phyloP scores from a whole-genome alignment of 2,797 vertebrate species.

The Streptopelia turtur region DNA sequence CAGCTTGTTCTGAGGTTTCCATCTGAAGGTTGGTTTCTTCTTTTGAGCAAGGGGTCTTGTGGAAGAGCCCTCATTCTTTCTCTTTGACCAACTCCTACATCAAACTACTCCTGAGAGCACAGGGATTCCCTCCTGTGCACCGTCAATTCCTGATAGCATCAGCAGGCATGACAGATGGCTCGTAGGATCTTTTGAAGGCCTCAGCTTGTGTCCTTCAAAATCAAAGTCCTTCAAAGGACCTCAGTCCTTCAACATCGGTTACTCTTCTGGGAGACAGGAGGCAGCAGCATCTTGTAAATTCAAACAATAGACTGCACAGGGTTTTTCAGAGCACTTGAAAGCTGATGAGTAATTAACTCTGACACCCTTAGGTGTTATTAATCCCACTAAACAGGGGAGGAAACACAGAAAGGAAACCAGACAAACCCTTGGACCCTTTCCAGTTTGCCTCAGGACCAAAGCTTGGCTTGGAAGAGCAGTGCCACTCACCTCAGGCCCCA shows the following conservation, averaged over 20 bases:
- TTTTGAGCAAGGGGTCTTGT: neutral
- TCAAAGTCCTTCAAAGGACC: neutral
- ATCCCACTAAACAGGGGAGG: slow-evolving; percentile 48
- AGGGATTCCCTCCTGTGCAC: neutral
- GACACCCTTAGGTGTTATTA: slow-evolving; percentile 69
- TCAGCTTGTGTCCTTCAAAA: neutral
- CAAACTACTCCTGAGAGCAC: neutral
- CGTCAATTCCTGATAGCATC: neutral
- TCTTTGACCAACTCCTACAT: neutral
- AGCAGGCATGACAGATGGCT: rapidly evolving
- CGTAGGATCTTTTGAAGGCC: neutral
- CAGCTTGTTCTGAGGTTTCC: neutral
- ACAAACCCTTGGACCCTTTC: slow-evolving; percentile 30
- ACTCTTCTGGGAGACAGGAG: neutral
- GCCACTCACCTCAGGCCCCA: rapidly evolving
- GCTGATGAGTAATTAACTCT: slow-evolving; percentile 48
- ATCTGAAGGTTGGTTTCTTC: neutral
- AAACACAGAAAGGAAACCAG: slow-evolving; percentile 56
- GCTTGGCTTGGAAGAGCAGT: slow-evolving; percentile 20
- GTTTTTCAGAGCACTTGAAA: neutral
- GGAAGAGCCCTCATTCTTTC: neutral
- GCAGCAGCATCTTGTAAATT: neutral
- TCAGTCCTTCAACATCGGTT: neutral
- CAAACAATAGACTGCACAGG: neutral
- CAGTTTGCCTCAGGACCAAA: neutral